A percentile compares a stretch with the other conserved stretches of the same genome.
Evolutionary conservation across 2,113 vertebrate genomes (phyloP).

Genomic region (Sprattus sprattus): DNA sequence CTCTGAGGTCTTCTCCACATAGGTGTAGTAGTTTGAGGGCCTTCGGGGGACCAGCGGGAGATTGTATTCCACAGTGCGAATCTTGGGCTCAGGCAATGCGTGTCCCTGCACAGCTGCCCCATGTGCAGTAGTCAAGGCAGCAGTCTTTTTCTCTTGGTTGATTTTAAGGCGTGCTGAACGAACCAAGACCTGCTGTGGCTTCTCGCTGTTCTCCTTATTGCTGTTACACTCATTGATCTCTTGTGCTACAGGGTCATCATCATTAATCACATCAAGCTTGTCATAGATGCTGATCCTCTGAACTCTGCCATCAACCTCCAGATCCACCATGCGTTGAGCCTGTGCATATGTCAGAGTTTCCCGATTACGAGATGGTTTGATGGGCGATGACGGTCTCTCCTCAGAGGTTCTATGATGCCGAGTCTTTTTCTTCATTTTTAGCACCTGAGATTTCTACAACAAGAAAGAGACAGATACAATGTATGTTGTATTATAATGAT

Average conservation of each 20-base stretch:
- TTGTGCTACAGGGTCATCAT: slow-evolving; percentile 93
- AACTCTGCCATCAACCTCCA: slow-evolving; percentile 93
- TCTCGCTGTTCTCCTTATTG: slow-evolving; percentile 96
- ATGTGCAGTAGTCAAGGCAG: slow-evolving; percentile 71
- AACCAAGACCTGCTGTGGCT: slow-evolving; percentile 81
- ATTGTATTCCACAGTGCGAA: slow-evolving; percentile 90
- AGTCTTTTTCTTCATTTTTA: slow-evolving; percentile 91
- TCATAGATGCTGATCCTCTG: slow-evolving; percentile 95
- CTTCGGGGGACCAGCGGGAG: slow-evolving; percentile 86
- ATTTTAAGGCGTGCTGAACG: slow-evolving; percentile 89
- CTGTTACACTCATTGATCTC: slow-evolving; percentile 97
- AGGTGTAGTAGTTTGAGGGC: slow-evolving; percentile 83
- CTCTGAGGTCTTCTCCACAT: slow-evolving; percentile 86
- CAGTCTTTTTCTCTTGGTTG: slow-evolving; percentile 87
- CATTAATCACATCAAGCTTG: slow-evolving; percentile 87
- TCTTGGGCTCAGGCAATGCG: slow-evolving; percentile 83
- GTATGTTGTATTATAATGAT: background rate
- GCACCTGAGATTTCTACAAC: slow-evolving; percentile 28
- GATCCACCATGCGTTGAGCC: slow-evolving; percentile 96
- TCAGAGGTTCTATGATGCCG: slow-evolving; percentile 81
- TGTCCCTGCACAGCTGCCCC: slow-evolving; percentile 64
- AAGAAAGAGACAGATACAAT: slow-evolving; percentile 24
- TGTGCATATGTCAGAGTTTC: slow-evolving; percentile 96
- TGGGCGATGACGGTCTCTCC: slow-evolving; percentile 87
- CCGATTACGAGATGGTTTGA: slow-evolving; percentile 91